Percentiles rank a stretch among this genome's conserved stretches.
Evolutionary conservation across 2,797 vertebrate genomes (phyloP).

Genomic region (Leucoraja ocellata): DNA sequence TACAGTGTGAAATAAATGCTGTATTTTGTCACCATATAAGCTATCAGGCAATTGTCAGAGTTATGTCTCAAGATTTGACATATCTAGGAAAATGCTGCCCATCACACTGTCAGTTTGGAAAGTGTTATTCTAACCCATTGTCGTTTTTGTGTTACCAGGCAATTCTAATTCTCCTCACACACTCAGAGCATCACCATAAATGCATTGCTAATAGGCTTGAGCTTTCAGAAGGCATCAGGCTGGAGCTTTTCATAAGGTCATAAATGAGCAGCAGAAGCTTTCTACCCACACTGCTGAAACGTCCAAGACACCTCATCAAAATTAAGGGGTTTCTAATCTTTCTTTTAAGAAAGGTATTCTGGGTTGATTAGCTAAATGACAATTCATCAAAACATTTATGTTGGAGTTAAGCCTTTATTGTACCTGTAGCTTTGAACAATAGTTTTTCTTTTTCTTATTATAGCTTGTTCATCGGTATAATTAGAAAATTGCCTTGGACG

Average conservation of each 20-base stretch:
- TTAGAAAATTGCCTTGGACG: not conserved
- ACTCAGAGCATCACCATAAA: not conserved
- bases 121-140: conserved; percentile 11
- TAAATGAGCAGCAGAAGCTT: not conserved
- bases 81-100: not conserved
- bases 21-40: not conserved
- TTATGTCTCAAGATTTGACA: conserved; percentile 3
- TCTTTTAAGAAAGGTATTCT: not conserved
- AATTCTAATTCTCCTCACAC: conserved; percentile 12
- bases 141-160: not conserved
- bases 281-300: not conserved
- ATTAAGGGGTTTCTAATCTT: not conserved
- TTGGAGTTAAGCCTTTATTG: not conserved
- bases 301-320: not conserved
- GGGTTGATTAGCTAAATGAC: not conserved
- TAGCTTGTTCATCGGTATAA: not conserved
- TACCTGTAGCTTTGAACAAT: not conserved
- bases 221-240: not conserved
- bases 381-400: not conserved
- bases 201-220: not conserved
- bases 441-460: not conserved
- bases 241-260: not conserved
- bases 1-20: not conserved
- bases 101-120: not conserved
- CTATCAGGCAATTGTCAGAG: conserved; percentile 24